Base-by-base conservation (phyloP, 2,888 invertebrate genomes). In the Lamellibrachia satsuma region DNA sequence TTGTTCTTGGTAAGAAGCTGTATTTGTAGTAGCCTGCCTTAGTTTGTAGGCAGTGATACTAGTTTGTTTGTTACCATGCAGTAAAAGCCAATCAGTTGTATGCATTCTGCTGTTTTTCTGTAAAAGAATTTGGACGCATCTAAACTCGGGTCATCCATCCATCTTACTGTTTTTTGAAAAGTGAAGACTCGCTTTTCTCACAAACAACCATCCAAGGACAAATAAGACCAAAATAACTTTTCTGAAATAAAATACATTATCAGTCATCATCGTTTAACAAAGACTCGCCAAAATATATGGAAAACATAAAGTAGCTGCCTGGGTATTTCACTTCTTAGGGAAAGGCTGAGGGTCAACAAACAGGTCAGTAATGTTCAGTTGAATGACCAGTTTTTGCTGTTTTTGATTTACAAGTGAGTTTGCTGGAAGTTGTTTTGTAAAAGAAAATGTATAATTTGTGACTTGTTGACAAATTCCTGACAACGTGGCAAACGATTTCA, bases 211-310 rank as follows among this genome's bases (percentile, higher is more conserved):
- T 75, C n/a, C 57, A 8, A 22, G 75, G 22, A 75, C 15, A 75
- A 75, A 75, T 75, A 75, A n/a, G 22, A 75, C 75, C 75, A 75
- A 75, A 75, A 75, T 75, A 22, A 75, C 75, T 75, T 75, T 75
- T 75, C 75, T 75, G 15, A 22, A 75, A 75, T 75, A n/a, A 75
- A 75, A 75, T 22, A 75, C 75, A 75, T 75, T 75, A 75, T 75
- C 75, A 22, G 75, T 75, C 75, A 75, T 22, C 75, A 1, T 75
- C 22, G 75, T 75, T 75, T n/a, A 75, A 75, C 75, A 75, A 75
- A 15, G 75, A n/a, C 75, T 22, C 6, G 15, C 75, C n/a, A 75
- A 75, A 75, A 75, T 75, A 75, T 75, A n/a, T 75, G 75, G n/a
- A 75, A 75, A 22, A 75, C 75, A 75, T 75, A 75, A 75, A 75